Conservation (phyloP, 2,113 vertebrate species). For the Hippocampus mohnikei region DNA sequence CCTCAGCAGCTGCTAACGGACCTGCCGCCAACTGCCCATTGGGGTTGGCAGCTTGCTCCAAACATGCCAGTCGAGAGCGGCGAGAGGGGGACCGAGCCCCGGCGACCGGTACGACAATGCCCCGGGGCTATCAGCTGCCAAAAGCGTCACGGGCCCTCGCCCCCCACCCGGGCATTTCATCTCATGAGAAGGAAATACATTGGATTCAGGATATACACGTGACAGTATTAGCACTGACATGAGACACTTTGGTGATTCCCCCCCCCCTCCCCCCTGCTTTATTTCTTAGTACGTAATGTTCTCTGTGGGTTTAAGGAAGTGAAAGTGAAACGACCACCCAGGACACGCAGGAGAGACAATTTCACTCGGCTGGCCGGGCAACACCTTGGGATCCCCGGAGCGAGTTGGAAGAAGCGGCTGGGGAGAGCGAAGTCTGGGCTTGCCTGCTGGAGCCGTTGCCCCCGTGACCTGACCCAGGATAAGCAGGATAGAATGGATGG, state of each 20-base stretch:
- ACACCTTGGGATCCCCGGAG: no score
- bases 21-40: constrained; percentile 68
- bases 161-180: constrained; percentile 51
- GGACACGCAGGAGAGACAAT: no score
- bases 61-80: constrained; percentile 68
- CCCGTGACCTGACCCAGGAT: no score
- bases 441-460: no score
- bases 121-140: constrained; percentile 60
- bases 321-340: background rate
- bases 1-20: constrained; percentile 70
- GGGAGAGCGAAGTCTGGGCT: no score
- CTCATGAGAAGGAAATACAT: constrained; percentile 44
- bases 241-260: background rate
- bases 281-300: background rate
- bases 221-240: constrained; percentile 18
- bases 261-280: no score
- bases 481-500: no score
- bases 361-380: no score
- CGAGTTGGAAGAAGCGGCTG: no score
- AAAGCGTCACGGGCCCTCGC: constrained; percentile 38
- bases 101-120: constrained; percentile 59
- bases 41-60: constrained; percentile 66
- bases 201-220: constrained; percentile 10
- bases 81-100: constrained; percentile 40
- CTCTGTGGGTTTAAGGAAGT: background rate